Evolutionary conservation across 2,113 vertebrate species (phyloP).

Genomic region (Penelope pileata): DNA sequence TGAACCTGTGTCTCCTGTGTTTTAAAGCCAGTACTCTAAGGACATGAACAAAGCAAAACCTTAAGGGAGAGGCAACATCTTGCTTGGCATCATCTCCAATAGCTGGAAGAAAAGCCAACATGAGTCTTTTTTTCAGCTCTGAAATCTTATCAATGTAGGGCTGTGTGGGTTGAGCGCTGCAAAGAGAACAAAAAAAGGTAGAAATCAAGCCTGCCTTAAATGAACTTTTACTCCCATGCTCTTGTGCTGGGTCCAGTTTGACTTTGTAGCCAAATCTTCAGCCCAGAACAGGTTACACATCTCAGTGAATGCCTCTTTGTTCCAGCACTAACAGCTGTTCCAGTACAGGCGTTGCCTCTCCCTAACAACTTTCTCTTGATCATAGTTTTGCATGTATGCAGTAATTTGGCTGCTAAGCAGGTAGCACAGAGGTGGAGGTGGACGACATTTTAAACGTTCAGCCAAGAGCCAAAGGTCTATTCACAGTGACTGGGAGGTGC

Average conservation of each 20-base stretch:
- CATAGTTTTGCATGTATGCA: background rate
- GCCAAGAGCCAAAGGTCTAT: background rate
- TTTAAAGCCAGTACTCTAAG: background rate
- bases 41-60: background rate
- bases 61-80: background rate
- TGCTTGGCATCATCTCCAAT: background rate
- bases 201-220: background rate
- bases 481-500: background rate
- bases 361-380: background rate
- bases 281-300: background rate
- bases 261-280: background rate
- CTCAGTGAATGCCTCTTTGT: background rate
- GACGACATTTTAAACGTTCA: background rate
- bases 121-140: background rate
- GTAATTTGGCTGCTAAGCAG: background rate
- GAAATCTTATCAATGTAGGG: background rate
- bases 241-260: background rate
- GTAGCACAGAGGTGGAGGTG: background rate
- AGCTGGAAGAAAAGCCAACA: background rate
- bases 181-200: background rate
- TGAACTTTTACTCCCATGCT: background rate
- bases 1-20: background rate
- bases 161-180: slow-evolving; percentile 1
- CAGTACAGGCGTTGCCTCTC: background rate
- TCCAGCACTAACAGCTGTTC: background rate